phyloP scores from a whole-genome alignment of 53 echinoderm and acorn worm genomes.

The Paracentrotus lividus region DNA sequence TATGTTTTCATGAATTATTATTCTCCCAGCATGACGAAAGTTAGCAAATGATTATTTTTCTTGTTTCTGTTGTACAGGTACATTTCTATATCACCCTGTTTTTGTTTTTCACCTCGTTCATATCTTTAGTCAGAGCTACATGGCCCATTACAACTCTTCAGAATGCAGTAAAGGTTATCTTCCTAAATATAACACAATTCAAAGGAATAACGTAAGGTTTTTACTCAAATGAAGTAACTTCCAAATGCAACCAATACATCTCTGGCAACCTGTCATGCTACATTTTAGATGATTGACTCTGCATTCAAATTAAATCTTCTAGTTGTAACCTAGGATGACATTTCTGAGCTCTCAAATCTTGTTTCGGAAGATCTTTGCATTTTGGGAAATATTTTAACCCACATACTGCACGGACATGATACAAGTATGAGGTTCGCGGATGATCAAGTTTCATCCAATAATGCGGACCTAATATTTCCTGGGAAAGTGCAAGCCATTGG shows the following conservation, averaged over 20 bases:
- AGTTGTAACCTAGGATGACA: background rate
- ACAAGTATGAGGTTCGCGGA: background rate
- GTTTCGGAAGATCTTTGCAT: constrained; percentile 40
- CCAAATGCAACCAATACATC: background rate
- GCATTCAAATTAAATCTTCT: background rate
- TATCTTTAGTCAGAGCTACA: too few species aligned
- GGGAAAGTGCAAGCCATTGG: background rate
- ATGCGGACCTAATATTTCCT: constrained; percentile 7
- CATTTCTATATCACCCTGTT: too few species aligned
- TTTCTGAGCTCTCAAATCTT: background rate
- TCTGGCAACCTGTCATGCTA: background rate
- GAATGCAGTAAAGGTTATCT: too few species aligned
- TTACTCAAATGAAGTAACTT: too few species aligned
- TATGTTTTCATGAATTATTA: too few species aligned
- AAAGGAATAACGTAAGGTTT: too few species aligned
- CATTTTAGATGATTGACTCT: constrained; percentile 9
- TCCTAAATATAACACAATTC: too few species aligned
- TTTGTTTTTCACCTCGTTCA: too few species aligned
- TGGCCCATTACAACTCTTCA: too few species aligned
- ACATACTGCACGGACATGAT: background rate
- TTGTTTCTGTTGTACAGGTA: too few species aligned
- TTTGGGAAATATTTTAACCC: constrained; percentile 29
- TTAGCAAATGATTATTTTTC: too few species aligned
- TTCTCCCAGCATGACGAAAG: too few species aligned
- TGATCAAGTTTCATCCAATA: constrained; percentile 12